These are phyloP conservation scores for Bemisia tabaci DNA, from an alignment of 1,140 invertebrate species.

Conservation along the genomic window DNA sequence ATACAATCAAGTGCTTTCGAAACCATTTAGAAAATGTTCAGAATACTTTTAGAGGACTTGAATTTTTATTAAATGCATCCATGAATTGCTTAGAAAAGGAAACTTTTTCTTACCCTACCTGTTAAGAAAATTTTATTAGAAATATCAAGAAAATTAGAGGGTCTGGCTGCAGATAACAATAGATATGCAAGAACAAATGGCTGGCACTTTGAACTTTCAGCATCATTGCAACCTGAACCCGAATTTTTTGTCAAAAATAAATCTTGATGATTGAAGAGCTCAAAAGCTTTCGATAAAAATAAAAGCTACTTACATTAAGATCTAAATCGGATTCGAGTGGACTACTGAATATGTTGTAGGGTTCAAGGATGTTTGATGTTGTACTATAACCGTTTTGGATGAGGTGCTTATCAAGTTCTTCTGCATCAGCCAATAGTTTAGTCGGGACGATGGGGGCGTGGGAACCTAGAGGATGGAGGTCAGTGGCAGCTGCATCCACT, in stretches of 20 bases:
- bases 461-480: conserved; percentile 50
- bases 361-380: conserved; percentile 12
- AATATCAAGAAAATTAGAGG: conserved; percentile 8
- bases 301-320: conserved; percentile 27
- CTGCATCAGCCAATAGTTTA: conserved; percentile 67
- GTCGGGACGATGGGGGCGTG: conserved; percentile 70
- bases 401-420: conserved; percentile 70
- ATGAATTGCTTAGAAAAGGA: no score
- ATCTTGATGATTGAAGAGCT: no score
- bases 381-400: conserved; percentile 53
- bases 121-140: conserved; percentile 5
- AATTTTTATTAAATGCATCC: no score
- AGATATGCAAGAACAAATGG: not conserved
- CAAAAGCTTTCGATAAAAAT: no score
- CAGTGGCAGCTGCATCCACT: conserved; percentile 54
- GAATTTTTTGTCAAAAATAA: not conserved
- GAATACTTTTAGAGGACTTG: no score
- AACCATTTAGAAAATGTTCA: no score
- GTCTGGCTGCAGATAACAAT: conserved; percentile 4
- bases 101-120: not conserved
- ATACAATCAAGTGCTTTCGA: no score
- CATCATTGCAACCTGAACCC: not conserved
- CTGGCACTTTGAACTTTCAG: not conserved
- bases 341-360: conserved; percentile 32
- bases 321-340: conserved; percentile 34